Base-by-base conservation (phyloP, 2,113 vertebrate species). In the Columba livia region DNA sequence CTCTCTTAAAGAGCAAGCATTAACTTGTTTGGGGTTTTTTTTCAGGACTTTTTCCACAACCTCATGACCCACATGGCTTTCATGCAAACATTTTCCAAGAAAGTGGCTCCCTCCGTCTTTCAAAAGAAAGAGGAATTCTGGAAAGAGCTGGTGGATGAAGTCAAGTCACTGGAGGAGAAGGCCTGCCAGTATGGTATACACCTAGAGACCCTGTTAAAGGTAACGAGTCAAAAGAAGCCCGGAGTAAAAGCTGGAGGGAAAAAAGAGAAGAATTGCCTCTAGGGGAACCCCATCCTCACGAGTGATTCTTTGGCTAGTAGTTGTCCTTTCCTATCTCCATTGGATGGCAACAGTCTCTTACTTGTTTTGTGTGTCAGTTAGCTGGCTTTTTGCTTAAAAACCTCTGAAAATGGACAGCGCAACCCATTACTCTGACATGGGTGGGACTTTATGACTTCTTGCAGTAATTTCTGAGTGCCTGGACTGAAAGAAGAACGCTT, bases 1-100 rank as follows among this genome's bases (percentile, higher is more conserved):
- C 32, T 84, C 32, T 71, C 29, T 34, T 64, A 36, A 73, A 69
- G 28, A 72, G 2, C 21, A 57, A 48, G 11, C 23, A 85, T 73
- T 62, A 66, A 79, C 15, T 93, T 72, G 24, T 47, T 47, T 47
- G 18, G 44, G 42, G 42, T 47, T 53, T 42, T 71, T 82, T 75
- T 12, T 54, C 89, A 99, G 99, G 97, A 90, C 38, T 99, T 99
- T 93, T 99, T 99, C 96, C 95, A 53, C 80, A 98, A 97, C 82
- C 97, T 99, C 69, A 93, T 61, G 12, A 90, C 93, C 2, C 98
- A 93, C 65, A 91, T 98, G 79, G 71, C 94, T 82, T 88, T 92
- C 80, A 97, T 99, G 90, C 97, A 98, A 93, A 83, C 70, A 2
- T 96, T 98, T 88, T 97, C 93, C 40, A 62, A 86, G 57, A 98